Conservation (phyloP, 1,140 invertebrate species). For the Myzus persicae region DNA sequence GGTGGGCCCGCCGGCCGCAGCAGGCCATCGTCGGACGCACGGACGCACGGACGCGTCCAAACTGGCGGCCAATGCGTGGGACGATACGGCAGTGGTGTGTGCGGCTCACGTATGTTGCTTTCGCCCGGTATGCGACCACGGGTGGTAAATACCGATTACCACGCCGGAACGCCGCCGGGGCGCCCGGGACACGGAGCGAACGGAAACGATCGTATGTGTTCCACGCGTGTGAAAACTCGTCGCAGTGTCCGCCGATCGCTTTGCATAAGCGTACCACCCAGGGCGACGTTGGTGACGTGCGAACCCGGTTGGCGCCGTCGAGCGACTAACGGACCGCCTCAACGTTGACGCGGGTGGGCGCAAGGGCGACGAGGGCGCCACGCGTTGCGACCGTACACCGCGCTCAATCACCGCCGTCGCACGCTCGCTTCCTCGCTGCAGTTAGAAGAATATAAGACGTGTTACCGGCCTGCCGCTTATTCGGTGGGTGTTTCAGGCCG, state of each 20-base stretch:
- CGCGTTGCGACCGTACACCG: background rate
- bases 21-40: background rate
- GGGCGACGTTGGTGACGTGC: background rate
- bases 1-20: background rate
- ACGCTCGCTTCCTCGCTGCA: background rate
- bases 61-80: no score
- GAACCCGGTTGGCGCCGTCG: constrained; percentile 11
- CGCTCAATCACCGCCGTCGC: background rate
- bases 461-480: no score
- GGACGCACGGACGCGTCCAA: background rate
- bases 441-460: no score
- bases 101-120: no score
- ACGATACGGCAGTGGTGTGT: background rate
- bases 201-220: background rate
- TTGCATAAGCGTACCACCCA: background rate
- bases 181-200: background rate
- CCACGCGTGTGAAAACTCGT: background rate
- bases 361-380: constrained; percentile 3
- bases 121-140: no score
- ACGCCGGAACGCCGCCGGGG: background rate
- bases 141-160: background rate
- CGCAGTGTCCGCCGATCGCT: background rate
- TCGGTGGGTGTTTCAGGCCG: no score
- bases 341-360: background rate
- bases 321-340: constrained; percentile 25